Evolutionary conservation across 2,113 vertebrate genomes (phyloP).

Genomic region (Hypocryptadius cinnamomeus): DNA sequence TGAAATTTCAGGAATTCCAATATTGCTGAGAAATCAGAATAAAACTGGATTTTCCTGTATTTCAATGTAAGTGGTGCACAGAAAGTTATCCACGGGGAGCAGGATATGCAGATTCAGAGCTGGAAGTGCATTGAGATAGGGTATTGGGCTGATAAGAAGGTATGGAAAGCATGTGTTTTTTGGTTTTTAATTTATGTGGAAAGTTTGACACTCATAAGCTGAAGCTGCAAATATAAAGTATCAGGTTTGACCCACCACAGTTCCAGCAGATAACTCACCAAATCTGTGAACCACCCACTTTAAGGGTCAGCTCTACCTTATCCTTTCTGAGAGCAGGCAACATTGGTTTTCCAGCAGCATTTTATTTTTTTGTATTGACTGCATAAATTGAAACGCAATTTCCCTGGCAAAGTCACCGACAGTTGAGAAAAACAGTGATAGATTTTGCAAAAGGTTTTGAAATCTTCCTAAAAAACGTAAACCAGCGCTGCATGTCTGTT

Average conservation of each 20-base stretch:
- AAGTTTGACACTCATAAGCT: accelerated
- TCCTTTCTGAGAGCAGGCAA: neutral
- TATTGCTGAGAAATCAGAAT: neutral
- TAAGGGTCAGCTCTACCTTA: neutral
- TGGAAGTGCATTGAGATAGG: neutral
- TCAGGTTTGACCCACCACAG: accelerated
- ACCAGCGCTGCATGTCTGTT: neutral
- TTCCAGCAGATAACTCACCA: neutral
- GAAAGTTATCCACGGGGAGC: neutral
- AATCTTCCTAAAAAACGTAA: neutral
- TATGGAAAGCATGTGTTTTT: neutral
- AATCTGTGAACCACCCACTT: too few relatives aligned
- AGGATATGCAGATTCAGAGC: neutral
- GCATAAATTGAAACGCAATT: neutral
- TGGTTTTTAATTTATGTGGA: neutral
- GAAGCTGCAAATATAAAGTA: neutral
- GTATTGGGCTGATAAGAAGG: neutral
- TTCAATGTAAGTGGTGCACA: neutral
- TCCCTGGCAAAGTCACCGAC: neutral
- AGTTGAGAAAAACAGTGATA: neutral
- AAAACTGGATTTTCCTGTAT: neutral
- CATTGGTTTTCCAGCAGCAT: neutral
- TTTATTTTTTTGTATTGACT: neutral
- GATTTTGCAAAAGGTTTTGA: neutral
- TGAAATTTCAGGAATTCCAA: neutral